Percentiles rank a stretch among this genome's conserved stretches.
phyloP scores from a whole-genome alignment of 2,797 vertebrate species.

The Characodon lateralis region DNA sequence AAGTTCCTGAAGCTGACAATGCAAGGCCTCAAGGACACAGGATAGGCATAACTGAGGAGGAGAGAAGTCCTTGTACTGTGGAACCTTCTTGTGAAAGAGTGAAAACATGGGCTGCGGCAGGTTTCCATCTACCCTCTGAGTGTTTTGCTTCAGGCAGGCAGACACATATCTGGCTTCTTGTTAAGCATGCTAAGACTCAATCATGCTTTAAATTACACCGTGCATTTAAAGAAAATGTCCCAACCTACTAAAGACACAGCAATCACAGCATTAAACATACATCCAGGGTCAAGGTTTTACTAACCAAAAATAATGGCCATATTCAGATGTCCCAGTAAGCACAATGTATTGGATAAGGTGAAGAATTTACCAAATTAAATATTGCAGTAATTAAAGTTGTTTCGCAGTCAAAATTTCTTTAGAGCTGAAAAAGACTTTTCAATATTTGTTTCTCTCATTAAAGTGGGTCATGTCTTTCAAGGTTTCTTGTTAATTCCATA shows the following conservation, averaged over 20 bases:
- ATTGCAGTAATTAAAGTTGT: not conserved
- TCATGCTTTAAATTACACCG: conserved; percentile 5
- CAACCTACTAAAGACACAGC: conserved; percentile 7
- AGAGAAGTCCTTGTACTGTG: conserved; percentile 21
- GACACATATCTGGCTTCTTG: not conserved
- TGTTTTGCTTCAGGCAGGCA: conserved; percentile 18
- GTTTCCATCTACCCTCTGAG: conserved; percentile 23
- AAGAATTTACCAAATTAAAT: not conserved
- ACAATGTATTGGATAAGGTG: not conserved
- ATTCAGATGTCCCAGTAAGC: not conserved
- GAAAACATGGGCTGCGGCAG: conserved; percentile 31
- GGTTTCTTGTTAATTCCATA: not conserved
- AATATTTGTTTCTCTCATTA: not conserved
- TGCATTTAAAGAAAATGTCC: conserved; percentile 6
- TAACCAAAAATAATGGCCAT: not conserved
- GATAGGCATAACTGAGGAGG: conserved; percentile 48
- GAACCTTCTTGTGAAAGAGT: conserved; percentile 19
- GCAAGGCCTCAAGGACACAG: conserved; percentile 47
- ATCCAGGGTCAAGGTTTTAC: not conserved
- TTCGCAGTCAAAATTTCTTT: not conserved
- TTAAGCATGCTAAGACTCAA: conserved; percentile 4
- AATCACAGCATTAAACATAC: conserved; percentile 13
- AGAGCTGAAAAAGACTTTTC: not conserved
- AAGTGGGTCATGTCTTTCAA: not conserved
- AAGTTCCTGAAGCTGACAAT: conserved; percentile 47